A percentile compares a stretch with the other conserved stretches of the same genome.
Conservation (phyloP, 2,797 vertebrate species). For the Sternotherus odoratus region DNA sequence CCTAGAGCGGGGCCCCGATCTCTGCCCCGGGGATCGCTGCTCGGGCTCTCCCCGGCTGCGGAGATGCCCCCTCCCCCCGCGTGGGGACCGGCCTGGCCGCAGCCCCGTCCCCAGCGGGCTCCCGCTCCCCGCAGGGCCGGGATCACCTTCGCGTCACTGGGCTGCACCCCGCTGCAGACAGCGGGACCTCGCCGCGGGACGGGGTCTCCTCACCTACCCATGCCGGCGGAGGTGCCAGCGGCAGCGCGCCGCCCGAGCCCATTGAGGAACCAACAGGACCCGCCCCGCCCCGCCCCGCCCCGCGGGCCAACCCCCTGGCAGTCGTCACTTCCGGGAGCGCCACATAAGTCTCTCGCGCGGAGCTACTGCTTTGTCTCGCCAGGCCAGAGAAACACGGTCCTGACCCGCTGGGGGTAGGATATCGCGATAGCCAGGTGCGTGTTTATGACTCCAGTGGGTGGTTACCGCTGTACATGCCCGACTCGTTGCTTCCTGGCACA, state of each 20-base stretch:
- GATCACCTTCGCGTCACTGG: too few species aligned
- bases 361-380: rapidly evolving
- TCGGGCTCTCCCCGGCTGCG: too few species aligned
- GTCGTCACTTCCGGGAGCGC: conserved; percentile 72
- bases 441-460: rapidly evolving
- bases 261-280: too few species aligned
- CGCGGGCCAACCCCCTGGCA: not conserved
- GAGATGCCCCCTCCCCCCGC: too few species aligned
- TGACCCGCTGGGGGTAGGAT: rapidly evolving
- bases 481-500: not conserved
- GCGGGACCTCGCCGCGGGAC: not conserved
- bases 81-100: not conserved
- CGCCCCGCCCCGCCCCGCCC: not conserved
- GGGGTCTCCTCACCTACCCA: not conserved
- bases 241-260: not conserved
- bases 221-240: not conserved
- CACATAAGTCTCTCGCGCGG: conserved; percentile 63
- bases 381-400: rapidly evolving
- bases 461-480: not conserved
- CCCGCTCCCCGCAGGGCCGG: too few species aligned
- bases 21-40: not conserved
- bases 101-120: too few species aligned
- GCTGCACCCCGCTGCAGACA: not conserved
- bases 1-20: not conserved
- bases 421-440: not conserved